Evolutionary conservation across 2,888 invertebrate genomes (phyloP).

Genomic region (Catocala fraxini): DNA sequence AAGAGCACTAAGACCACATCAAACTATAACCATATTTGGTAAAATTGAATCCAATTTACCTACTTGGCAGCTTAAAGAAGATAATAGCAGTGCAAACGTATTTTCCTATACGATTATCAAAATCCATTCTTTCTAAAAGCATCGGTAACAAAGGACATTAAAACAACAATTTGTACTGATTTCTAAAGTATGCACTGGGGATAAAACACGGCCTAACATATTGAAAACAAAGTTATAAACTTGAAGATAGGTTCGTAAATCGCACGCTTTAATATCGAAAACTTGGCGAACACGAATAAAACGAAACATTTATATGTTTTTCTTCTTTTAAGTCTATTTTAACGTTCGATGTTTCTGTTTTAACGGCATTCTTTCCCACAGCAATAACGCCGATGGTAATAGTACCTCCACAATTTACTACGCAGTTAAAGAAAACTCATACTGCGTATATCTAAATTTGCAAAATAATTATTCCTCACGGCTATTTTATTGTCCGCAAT

Average conservation of each 20-base stretch:
- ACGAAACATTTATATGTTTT: conserved; percentile 42
- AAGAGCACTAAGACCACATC: no score
- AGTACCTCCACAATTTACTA: conserved; percentile 53
- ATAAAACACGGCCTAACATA: no score
- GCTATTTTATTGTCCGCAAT: conserved; percentile 59
- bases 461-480: conserved; percentile 59
- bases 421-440: conserved; percentile 51
- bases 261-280: conserved; percentile 37
- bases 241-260: conserved; percentile 25
- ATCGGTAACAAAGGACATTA: no score
- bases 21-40: no score
- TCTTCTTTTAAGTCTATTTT: conserved; percentile 56
- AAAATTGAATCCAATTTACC: no score
- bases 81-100: no score
- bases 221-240: background rate
- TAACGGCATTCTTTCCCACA: conserved; percentile 64
- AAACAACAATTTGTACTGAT: no score
- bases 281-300: conserved; percentile 22
- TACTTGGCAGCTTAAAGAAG: no score
- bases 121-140: no score
- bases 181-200: no score
- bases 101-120: no score
- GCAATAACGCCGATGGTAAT: conserved; percentile 42
- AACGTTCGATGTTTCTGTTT: conserved; percentile 53
- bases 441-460: conserved; percentile 41